A percentile compares a stretch with the other conserved stretches of the same genome.
Conservation (phyloP, 2,113 vertebrate species). For the Copsychus sechellarum region DNA sequence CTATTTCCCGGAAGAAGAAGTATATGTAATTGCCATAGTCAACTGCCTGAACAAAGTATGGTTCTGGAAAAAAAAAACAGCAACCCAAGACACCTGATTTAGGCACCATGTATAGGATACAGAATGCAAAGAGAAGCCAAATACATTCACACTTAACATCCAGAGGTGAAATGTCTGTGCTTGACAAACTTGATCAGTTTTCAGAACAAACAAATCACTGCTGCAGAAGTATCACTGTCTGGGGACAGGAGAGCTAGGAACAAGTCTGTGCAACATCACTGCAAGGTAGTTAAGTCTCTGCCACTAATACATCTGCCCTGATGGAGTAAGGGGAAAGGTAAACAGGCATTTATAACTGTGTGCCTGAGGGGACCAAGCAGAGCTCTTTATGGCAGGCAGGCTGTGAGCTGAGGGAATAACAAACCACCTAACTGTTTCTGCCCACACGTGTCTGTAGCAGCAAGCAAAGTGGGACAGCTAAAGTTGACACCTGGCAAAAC, state of each 20-base stretch:
- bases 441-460: not conserved
- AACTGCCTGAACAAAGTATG: constrained; percentile 95
- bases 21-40: constrained; percentile 96
- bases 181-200: not conserved
- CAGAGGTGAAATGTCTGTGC: not conserved
- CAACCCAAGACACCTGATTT: not conserved
- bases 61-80: constrained; percentile 78
- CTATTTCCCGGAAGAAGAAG: constrained; percentile 99
- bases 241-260: not conserved
- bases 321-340: not conserved
- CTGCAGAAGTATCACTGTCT: not conserved
- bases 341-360: not conserved
- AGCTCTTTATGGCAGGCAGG: not conserved
- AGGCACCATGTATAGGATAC: not conserved
- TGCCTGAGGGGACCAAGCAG: not conserved
- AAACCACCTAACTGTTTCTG: not conserved
- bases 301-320: not conserved
- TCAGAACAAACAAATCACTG: not conserved
- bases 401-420: not conserved
- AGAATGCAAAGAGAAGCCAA: not conserved
- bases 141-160: not conserved
- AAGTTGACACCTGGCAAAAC: constrained; percentile 43
- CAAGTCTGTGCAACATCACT: not conserved
- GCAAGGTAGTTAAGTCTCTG: not conserved
- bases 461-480: not conserved